Conservation (phyloP, 2,797 vertebrate species). For the Mycteria americana region DNA sequence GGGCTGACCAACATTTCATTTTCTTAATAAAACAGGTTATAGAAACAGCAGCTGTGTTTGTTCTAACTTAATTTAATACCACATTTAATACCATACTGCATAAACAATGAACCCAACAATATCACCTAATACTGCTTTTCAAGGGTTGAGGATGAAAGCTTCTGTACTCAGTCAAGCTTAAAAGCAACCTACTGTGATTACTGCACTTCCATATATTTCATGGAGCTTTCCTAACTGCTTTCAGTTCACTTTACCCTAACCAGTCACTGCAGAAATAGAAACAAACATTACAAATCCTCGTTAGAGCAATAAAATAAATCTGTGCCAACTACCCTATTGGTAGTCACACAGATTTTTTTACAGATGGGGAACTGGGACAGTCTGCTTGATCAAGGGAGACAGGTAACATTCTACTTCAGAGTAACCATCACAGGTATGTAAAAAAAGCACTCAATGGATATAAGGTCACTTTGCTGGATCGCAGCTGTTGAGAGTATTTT, state of each 20-base stretch:
- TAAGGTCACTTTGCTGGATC: not conserved
- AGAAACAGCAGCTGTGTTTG: not conserved
- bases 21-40: not conserved
- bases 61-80: not conserved
- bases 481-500: not conserved
- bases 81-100: not conserved
- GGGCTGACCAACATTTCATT: not conserved
- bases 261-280: not conserved
- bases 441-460: not conserved
- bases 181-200: not conserved
- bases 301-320: not conserved
- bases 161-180: not conserved
- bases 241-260: not conserved
- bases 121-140: not conserved
- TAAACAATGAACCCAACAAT: not conserved
- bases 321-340: not conserved
- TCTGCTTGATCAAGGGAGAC: not conserved
- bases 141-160: not conserved
- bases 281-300: not conserved
- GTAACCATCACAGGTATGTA: not conserved
- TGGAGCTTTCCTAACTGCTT: not conserved
- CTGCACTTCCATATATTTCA: not conserved
- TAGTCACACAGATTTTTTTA: not conserved
- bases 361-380: not conserved
- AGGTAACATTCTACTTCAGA: not conserved